phyloP scores from a whole-genome alignment of 2,888 invertebrate genomes.

The Ichneumoninae sp. region DNA sequence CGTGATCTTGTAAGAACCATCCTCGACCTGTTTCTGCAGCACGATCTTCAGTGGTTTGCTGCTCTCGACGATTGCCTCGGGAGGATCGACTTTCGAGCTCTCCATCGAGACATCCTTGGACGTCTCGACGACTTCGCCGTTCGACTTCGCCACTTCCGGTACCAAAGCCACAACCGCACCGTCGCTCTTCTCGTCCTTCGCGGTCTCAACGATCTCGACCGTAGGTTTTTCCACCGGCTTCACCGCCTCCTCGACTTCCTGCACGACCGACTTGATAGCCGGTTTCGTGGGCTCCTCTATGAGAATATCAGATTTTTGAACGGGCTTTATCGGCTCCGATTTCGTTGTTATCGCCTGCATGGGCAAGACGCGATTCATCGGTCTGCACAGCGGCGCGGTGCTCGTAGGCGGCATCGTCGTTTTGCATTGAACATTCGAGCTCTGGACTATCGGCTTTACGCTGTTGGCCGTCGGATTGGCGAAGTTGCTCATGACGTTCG shows the following conservation, averaged over 20 bases:
- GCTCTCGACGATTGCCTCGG: conserved; percentile 70
- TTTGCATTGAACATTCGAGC: conserved; percentile 83
- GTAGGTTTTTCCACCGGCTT: conserved; percentile 24
- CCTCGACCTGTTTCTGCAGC: conserved; percentile 85
- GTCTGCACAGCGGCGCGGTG: conserved; percentile 85
- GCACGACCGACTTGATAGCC: conserved; percentile 68
- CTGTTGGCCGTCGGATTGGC: conserved; percentile 66
- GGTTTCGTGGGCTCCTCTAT: conserved; percentile 80
- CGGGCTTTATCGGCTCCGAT: conserved; percentile 81
- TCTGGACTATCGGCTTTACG: conserved; percentile 66
- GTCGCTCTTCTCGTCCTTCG: conserved; percentile 24
- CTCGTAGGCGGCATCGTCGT: conserved; percentile 76
- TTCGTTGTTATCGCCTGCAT: conserved; percentile 90
- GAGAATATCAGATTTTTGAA: conserved; percentile 74
- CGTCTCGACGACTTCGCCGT: conserved; percentile 18
- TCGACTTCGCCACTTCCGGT: conserved; percentile 41
- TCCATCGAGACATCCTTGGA: conserved; percentile 12
- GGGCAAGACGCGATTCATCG: conserved; percentile 92
- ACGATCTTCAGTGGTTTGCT: conserved; percentile 84
- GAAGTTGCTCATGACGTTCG: conserved; percentile 65
- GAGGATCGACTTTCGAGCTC: background rate
- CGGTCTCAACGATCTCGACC: conserved; percentile 23
- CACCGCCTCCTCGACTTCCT: conserved; percentile 25
- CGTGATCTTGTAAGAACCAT: conserved; percentile 85
- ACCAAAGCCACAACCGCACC: background rate